A percentile compares a stretch with the other conserved stretches of the same genome.
Conservation (phyloP, 1,140 invertebrate genomes). For the Pantala flavescens region DNA sequence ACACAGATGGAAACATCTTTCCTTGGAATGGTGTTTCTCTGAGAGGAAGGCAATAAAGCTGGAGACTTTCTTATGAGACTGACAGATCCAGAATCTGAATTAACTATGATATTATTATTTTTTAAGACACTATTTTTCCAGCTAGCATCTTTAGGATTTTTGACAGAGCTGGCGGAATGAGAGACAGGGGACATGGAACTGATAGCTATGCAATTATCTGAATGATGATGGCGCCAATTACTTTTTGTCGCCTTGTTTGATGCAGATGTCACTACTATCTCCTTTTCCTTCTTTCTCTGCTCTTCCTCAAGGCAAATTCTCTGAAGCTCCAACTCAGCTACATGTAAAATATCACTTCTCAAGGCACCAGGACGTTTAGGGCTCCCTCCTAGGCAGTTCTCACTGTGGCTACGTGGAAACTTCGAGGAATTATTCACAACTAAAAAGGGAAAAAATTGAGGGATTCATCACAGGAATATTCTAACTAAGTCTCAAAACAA, state of each 20-base stretch:
- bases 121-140: background rate
- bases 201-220: background rate
- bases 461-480: too few relatives aligned
- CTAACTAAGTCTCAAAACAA: too few relatives aligned
- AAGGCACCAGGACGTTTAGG: background rate
- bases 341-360: background rate
- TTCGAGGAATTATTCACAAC: too few relatives aligned
- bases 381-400: background rate
- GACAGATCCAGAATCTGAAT: too few relatives aligned
- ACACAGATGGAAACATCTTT: background rate
- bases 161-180: too few relatives aligned
- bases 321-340: background rate
- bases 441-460: too few relatives aligned
- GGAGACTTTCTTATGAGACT: too few relatives aligned
- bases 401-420: background rate
- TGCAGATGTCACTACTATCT: too few relatives aligned
- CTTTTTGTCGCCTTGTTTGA: background rate
- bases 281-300: background rate
- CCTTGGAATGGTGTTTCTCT: background rate
- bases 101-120: background rate
- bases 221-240: background rate
- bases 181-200: background rate
- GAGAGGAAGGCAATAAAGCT: too few relatives aligned
- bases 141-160: background rate
- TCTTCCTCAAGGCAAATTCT: background rate